phyloP scores from a whole-genome alignment of 2,888 invertebrate genomes.

The Sepioteuthis lessoniana region DNA sequence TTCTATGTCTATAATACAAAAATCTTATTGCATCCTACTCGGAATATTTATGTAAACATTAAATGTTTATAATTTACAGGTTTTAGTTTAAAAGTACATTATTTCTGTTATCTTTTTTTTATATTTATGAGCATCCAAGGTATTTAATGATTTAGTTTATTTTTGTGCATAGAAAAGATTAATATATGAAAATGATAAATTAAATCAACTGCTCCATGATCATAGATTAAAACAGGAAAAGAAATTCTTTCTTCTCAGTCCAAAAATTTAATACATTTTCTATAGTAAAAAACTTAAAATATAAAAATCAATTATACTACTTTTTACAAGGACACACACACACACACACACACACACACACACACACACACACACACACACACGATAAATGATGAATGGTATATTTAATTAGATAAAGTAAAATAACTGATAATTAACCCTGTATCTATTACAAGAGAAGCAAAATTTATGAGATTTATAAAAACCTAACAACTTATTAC shows the following conservation, averaged over 20 bases:
- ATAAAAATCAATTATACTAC: background rate
- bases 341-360: background rate
- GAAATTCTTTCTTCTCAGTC: too few relatives aligned
- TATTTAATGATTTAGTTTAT: too few relatives aligned
- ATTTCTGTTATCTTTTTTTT: background rate
- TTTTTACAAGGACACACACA: background rate
- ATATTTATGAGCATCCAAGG: background rate
- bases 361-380: background rate
- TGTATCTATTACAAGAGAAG: background rate
- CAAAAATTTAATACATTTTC: too few relatives aligned
- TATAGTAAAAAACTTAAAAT: too few relatives aligned
- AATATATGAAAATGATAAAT: too few relatives aligned
- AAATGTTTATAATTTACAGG: too few relatives aligned
- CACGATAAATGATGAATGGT: background rate
- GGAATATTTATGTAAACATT: too few relatives aligned
- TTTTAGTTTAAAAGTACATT: background rate
- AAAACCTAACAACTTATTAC: background rate
- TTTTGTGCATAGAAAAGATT: too few relatives aligned
- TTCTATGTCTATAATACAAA: background rate
- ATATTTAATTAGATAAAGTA: background rate
- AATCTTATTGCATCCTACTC: background rate
- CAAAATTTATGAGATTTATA: background rate
- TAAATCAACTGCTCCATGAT: too few relatives aligned
- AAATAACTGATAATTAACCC: background rate
- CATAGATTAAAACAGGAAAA: too few relatives aligned